These are phyloP conservation scores for Trichopria drosophilae DNA, from an alignment of 2,888 invertebrate genomes.

Conservation along the genomic window DNA sequence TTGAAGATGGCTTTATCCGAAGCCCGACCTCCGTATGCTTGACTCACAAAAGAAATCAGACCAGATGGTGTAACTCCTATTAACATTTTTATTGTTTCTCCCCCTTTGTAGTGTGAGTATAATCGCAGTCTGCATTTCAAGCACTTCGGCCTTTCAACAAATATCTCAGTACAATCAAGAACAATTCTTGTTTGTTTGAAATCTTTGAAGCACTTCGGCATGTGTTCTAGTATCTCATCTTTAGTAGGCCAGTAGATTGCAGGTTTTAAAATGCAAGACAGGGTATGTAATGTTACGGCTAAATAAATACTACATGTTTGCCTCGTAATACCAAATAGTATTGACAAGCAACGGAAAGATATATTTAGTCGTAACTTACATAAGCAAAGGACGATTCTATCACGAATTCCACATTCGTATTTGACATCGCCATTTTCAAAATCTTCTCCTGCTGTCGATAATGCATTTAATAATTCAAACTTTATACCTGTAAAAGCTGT, in stretches of 20 bases:
- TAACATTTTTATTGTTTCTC: slow-evolving; percentile 37
- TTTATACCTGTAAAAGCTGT: too few species aligned
- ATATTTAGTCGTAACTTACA: slow-evolving; percentile 25
- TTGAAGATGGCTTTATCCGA: slow-evolving; percentile 37
- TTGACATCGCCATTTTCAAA: too few species aligned
- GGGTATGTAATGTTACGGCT: slow-evolving; percentile 3
- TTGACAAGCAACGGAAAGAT: slow-evolving; percentile 17
- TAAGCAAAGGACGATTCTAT: slow-evolving; percentile 19
- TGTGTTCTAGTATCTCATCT: slow-evolving; percentile 22
- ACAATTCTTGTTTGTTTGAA: slow-evolving; percentile 22
- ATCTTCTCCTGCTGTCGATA: too few species aligned
- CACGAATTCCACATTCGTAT: too few species aligned
- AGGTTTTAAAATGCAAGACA: slow-evolving; percentile 14
- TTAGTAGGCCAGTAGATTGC: too few species aligned
- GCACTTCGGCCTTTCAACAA: slow-evolving; percentile 27
- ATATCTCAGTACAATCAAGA: slow-evolving; percentile 31
- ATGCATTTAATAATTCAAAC: too few species aligned
- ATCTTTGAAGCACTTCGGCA: slow-evolving; percentile 19
- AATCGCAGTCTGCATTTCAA: slow-evolving; percentile 27
- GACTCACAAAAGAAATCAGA: slow-evolving; percentile 34
- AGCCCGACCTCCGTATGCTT: slow-evolving; percentile 35
- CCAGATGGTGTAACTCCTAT: slow-evolving; percentile 37
- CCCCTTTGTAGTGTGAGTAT: slow-evolving; percentile 32
- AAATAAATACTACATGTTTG: slow-evolving; percentile 9
- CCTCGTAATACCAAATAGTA: slow-evolving; percentile 15